Conservation (phyloP, 2,113 vertebrate genomes). For the Varanus salvator region DNA sequence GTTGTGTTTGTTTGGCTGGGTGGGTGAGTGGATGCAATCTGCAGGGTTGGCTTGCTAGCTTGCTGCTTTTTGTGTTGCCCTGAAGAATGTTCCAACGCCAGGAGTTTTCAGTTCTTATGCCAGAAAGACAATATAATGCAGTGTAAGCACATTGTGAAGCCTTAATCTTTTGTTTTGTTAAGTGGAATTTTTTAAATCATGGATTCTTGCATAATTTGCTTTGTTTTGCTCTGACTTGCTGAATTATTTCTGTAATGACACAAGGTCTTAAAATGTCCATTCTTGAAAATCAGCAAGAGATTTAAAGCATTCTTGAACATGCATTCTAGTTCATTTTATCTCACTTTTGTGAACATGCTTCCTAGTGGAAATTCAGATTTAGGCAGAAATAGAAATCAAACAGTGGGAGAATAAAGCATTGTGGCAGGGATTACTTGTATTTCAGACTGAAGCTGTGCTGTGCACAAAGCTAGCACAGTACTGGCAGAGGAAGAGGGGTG, state of each 20-base stretch:
- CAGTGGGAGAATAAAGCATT: not conserved
- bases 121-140: constrained; percentile 36
- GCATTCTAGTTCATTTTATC: constrained; percentile 10
- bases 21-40: not conserved
- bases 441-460: constrained; percentile 6
- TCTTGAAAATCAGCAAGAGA: constrained; percentile 10
- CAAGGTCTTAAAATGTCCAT: not conserved
- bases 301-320: not conserved
- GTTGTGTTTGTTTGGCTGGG: too few species aligned
- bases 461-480: constrained; percentile 29
- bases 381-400: not conserved
- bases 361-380: constrained; percentile 26
- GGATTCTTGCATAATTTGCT: not conserved
- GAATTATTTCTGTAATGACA: constrained; percentile 20
- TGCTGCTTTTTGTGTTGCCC: not conserved
- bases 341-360: constrained; percentile 5
- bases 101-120: not conserved
- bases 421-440: constrained; percentile 31
- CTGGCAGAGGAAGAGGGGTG: not conserved
- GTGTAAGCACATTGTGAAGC: not conserved
- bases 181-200: not conserved
- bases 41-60: not conserved
- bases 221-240: not conserved
- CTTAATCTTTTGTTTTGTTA: constrained; percentile 2
- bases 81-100: not conserved